phyloP scores from a whole-genome alignment of 1,140 invertebrate genomes.

The Argopecten irradians region DNA sequence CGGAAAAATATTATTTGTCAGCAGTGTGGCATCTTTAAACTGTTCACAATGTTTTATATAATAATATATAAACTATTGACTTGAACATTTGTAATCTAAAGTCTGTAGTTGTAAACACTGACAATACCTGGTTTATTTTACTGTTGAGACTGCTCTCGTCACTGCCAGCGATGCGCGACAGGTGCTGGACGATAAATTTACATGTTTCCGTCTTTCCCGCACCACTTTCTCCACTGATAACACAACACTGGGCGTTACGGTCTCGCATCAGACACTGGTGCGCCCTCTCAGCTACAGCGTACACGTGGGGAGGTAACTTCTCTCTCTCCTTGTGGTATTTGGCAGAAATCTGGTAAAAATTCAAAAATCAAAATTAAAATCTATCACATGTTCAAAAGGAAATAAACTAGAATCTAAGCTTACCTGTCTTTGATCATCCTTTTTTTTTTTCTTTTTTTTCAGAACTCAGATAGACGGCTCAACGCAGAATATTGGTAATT shows the following conservation, averaged over 20 bases:
- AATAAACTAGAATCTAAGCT: no score
- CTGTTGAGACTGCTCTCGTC: slow-evolving; percentile 60
- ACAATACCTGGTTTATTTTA: slow-evolving; percentile 66
- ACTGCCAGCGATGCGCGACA: slow-evolving; percentile 58
- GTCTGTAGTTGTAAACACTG: not conserved
- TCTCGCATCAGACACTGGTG: slow-evolving; percentile 90
- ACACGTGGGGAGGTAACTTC: slow-evolving; percentile 87
- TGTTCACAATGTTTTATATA: no score
- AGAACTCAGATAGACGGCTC: no score
- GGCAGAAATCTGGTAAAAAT: slow-evolving; percentile 61
- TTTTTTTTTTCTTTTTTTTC: no score
- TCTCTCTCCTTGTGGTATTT: slow-evolving; percentile 54
- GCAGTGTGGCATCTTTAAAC: no score
- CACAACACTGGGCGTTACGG: slow-evolving; percentile 75
- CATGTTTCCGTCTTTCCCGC: slow-evolving; percentile 95
- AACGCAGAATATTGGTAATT: no score
- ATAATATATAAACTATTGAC: not conserved
- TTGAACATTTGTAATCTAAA: not conserved
- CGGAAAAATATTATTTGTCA: no score
- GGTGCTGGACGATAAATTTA: slow-evolving; percentile 68
- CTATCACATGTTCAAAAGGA: no score
- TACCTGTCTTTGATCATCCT: no score
- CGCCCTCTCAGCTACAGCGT: slow-evolving; percentile 85
- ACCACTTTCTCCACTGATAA: slow-evolving; percentile 95
- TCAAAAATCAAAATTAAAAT: no score